These are phyloP conservation scores for Oryzias sinensis DNA, from an alignment of 2,797 vertebrate species.

Conservation along the genomic window DNA sequence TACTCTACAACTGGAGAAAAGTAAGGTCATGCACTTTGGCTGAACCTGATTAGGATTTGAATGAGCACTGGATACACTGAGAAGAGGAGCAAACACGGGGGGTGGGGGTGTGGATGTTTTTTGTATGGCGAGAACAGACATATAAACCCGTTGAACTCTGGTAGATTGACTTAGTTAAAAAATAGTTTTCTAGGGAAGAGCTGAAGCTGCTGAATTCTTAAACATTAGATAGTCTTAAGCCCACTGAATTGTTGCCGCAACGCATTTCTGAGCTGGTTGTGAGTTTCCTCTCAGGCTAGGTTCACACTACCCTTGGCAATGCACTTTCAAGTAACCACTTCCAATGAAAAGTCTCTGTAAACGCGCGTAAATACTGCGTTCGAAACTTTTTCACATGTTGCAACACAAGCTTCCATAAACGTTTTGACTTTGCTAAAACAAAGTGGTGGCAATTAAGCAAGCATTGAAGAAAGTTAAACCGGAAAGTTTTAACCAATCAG, in stretches of 20 bases:
- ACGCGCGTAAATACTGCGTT: too few species aligned
- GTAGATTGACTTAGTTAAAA: constrained; percentile 13
- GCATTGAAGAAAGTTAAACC: too few species aligned
- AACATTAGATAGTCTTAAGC: not conserved
- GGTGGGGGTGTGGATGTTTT: constrained; percentile 4
- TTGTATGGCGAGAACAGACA: constrained; percentile 3
- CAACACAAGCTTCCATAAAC: too few species aligned
- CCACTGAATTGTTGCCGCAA: not conserved
- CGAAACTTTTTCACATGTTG: too few species aligned
- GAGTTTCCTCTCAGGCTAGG: too few species aligned
- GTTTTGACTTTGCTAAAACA: too few species aligned
- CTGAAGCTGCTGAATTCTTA: not conserved
- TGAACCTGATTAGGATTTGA: constrained; percentile 39
- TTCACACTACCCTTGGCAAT: too few species aligned
- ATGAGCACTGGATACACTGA: constrained; percentile 41
- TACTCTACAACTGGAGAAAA: constrained; percentile 19
- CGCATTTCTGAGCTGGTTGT: not conserved
- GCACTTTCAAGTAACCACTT: too few species aligned
- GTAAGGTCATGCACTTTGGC: constrained; percentile 23
- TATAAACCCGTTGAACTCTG: constrained; percentile 14
- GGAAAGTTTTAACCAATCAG: too few species aligned
- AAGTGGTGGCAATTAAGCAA: too few species aligned
- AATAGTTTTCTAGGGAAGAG: not conserved
- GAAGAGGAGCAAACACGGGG: constrained; percentile 5
- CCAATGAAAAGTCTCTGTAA: too few species aligned